Base-by-base conservation (phyloP, 2,113 vertebrate genomes). In the Regulus satrapa region DNA sequence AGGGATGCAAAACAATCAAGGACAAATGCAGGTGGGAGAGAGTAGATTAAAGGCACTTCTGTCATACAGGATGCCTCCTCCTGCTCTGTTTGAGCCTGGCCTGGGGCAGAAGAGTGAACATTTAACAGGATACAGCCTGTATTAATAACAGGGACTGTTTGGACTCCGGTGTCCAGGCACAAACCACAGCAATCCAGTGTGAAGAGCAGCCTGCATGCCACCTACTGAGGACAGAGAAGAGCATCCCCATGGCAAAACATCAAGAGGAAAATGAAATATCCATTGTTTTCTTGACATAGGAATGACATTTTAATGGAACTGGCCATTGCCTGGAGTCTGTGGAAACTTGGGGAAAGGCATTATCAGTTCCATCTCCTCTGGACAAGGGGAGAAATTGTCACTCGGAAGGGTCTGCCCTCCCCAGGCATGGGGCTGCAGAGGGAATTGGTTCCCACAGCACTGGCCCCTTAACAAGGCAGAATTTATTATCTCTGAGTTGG, bases 351-450 rank as follows among this genome's bases (percentile, higher is more conserved):
- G 23, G 23, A 76, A 80, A 73, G 20, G 9, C 45, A 52, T 29
- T 49, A 15, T 12, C 25, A 18, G 23, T 76, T 92, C 41, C 36
- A 49, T 28, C 21, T 23, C 25, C 36, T 79, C 15, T 1, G 2
- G 38, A 26, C 1, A 5, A 80, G 10, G 6, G 6, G 10, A 3
- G 5, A 69, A 69, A 80, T 82, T 49, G 12, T 31, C 0, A 0
- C 51, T 69, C 41, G 29, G 46, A 92, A 52, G 26, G 21, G 14
- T 87, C 43, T 68, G 25, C 18, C 21, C 48, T 87, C 61, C 26
- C 38, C 1, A 2, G 34, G 23, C 13, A 13, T 52, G 28, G 15
- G 55, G 12, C 40, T 56, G 45, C 0, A 1, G 26, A 38, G 15
- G 2, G 5, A 51, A 69, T 32, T 3, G 3, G 45, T 80, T 25